A percentile compares a stretch with the other conserved stretches of the same genome.
Conservation (phyloP, 2,797 vertebrate species). For the Erpetoichthys calabaricus region DNA sequence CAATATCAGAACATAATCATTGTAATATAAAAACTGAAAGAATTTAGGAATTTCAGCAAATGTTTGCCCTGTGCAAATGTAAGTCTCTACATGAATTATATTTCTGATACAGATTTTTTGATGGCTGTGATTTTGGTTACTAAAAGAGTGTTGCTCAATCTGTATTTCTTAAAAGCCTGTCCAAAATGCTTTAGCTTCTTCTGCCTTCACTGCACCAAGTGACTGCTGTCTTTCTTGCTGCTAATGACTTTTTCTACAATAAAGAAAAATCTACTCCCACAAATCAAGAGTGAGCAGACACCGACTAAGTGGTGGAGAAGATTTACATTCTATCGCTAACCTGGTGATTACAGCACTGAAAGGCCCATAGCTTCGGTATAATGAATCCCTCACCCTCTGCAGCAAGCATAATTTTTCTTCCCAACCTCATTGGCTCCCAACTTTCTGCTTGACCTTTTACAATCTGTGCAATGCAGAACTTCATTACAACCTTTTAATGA, state of each 20-base stretch:
- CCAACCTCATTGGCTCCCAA: constrained; percentile 55
- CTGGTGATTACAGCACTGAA: constrained; percentile 60
- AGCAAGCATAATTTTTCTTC: constrained; percentile 55
- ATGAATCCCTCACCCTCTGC: constrained; percentile 64
- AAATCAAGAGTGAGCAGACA: constrained; percentile 57
- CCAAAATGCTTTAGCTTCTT: constrained; percentile 14
- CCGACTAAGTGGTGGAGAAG: constrained; percentile 52
- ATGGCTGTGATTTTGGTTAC: no score
- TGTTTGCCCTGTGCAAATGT: no score
- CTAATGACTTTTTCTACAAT: constrained; percentile 54
- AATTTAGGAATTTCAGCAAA: no score
- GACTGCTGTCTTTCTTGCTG: constrained; percentile 40
- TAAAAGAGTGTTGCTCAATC: no score
- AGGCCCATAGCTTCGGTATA: constrained; percentile 59
- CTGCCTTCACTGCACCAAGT: constrained; percentile 36
- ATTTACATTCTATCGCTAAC: constrained; percentile 65
- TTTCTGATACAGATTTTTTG: no score
- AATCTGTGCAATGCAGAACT: constrained; percentile 51
- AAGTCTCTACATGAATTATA: no score
- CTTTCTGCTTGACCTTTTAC: constrained; percentile 67
- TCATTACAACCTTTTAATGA: constrained; percentile 67
- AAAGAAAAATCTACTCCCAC: constrained; percentile 56
- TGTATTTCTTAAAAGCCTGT: no score
- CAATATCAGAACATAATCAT: no score
- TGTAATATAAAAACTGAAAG: no score